A percentile compares a stretch with the other conserved stretches of the same genome.
Evolutionary conservation across 1,140 invertebrate genomes (phyloP).

Genomic region (Lanistes nyassanus): DNA sequence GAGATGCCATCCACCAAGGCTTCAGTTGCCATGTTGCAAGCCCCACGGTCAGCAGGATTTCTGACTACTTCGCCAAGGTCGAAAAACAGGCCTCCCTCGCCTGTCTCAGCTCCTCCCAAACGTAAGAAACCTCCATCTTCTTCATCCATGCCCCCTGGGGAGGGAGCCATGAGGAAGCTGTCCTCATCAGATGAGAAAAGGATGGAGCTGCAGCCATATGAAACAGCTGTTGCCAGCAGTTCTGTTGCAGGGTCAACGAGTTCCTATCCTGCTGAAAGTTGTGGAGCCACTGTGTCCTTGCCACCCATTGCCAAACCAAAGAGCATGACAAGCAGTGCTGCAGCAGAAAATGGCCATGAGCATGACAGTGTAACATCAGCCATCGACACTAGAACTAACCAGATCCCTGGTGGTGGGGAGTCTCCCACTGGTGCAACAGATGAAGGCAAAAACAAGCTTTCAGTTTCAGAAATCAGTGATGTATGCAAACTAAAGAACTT

Average conservation of each 20-base stretch:
- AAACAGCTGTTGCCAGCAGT: too few species aligned
- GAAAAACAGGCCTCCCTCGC: background rate
- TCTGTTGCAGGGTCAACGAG: too few species aligned
- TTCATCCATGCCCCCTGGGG: background rate
- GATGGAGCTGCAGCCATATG: too few species aligned
- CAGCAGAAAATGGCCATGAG: too few species aligned
- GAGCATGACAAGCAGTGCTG: too few species aligned
- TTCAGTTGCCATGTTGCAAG: constrained; percentile 4
- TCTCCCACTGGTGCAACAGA: background rate
- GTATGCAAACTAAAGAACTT: background rate
- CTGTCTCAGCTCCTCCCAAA: constrained; percentile 21
- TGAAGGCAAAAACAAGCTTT: background rate
- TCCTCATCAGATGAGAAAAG: too few species aligned
- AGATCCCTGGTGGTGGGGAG: background rate
- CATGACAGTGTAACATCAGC: too few species aligned
- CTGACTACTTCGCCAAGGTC: constrained; percentile 2
- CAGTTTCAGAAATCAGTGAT: background rate
- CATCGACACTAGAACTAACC: too few species aligned
- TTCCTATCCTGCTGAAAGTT: too few species aligned
- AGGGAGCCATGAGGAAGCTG: too few species aligned
- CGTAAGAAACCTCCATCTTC: constrained; percentile 27
- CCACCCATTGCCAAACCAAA: background rate
- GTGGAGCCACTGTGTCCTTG: too few species aligned
- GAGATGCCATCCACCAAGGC: constrained; percentile 21
- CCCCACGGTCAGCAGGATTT: background rate